Evolutionary conservation across 2,113 vertebrate genomes (phyloP), one percentile per base, ranked within the genome.

Genomic region (Opisthocomus hoazin): DNA sequence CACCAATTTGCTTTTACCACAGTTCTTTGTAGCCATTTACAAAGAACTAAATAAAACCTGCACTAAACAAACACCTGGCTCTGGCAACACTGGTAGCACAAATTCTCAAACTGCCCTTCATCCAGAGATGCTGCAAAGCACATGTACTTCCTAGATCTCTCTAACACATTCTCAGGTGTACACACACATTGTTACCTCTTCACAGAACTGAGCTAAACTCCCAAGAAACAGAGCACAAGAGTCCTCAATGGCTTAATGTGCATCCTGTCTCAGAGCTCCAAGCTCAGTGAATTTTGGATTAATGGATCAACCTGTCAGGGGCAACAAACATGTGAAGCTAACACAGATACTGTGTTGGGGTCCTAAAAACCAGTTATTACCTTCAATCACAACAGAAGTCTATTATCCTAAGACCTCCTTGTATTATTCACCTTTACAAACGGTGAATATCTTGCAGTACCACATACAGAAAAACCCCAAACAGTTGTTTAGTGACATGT

Each of bases 101-200:
- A 43, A 53, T 65, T 77, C 21, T 53, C 43, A 15, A 51, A 90
- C 5, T 32, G 60, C 37, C 60, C 46, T 87, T 48, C 54, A 84
- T 78, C 29, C 63, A 82, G 64, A 68, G 17, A 54, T 5, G 3
- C 4, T 70, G 15, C 48, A 63, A 37, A 82, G 45, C n/a, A 29
- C 12, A 15, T 5, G 10, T 22, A 32, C 48, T 66, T 61, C 51
- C 78, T 22, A 79, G 27, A 57, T 22, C 24, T 41, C 36, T 61
- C 58, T 53, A n/a, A 41, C 50, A 83, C 43, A 9, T 22, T 45
- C 50, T 41, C 0, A 5, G 11, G 10, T 18, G 7, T n/a, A 18
- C 23, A 54, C 0, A 1, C 2, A 2, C 11, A 7, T 17, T 21
- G 32, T 32, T 63, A 39, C 3, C 39, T 48, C 50, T 43, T 76